Evolutionary conservation across 2,797 vertebrate species (phyloP), one percentile per base, ranked within the genome.

Genomic region (Phrynocephalus guinanensis): DNA sequence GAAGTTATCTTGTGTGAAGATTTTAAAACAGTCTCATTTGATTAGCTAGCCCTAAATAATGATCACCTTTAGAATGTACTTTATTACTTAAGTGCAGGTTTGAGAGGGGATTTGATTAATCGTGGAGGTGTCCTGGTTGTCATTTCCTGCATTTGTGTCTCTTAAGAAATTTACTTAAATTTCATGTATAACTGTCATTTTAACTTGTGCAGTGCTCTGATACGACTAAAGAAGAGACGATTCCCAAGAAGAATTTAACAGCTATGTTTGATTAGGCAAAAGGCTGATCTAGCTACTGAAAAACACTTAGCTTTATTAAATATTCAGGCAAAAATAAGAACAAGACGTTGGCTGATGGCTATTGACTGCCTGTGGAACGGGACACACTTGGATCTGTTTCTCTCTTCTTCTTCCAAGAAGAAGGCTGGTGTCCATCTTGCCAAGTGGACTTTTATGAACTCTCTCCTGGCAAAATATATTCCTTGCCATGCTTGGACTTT

Each of bases 321-420:
- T n/a, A 44, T 80, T 18, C 30, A 63, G 13, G 18, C 5, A 73
- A 80, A 63, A 72, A 9, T 11, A 48, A 6, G 50, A 6, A 63
- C 22, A 75, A 28, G 15, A 3, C 20, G 28, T 18, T 56, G 50
- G 30, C 15, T 84, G 56, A 7, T 6, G 10, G n/a, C 16, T 70
- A 6, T 50, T 28, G 71, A 28, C 77, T 82, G 26, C 90, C 63
- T 89, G 79, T 38, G 56, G 56, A 60, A 60, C 6, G 56, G 60
- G 60, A 18, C 28, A 50, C 24, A 2, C 28, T 4, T 70, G 0
- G 0, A 73, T 66, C 86, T 5, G 28, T 87, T 83, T n/a, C 33
- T 33, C 33, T 33, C 33, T 33, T 33, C 38, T 44, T 44, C 38
- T 44, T 44, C 38, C 38, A 44, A 44, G 38, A 44, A 44, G 38